A percentile compares a stretch with the other conserved stretches of the same genome.
Conservation (phyloP, 2,797 vertebrate species). For the Eulemur mongoz region DNA sequence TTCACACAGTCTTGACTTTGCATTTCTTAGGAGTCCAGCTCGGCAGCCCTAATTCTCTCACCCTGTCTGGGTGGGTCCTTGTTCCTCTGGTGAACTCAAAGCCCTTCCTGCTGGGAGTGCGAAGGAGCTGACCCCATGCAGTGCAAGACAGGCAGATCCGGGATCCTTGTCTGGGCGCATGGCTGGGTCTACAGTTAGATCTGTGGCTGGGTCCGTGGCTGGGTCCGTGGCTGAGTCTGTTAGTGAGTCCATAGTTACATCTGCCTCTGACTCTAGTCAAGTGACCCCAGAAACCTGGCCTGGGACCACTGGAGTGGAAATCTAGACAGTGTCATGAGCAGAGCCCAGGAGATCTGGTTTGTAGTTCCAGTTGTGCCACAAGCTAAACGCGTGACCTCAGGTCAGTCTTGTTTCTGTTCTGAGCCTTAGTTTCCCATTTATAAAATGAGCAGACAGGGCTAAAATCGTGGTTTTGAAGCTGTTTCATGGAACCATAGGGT, state of each 20-base stretch:
- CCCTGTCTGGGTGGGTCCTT: background rate
- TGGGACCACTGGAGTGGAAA: background rate
- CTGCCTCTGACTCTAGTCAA: background rate
- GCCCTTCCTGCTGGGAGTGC: background rate
- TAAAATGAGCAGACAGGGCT: background rate
- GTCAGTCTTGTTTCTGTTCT: background rate
- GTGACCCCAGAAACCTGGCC: background rate
- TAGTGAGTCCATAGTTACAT: background rate
- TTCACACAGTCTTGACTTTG: background rate
- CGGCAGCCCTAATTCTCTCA: background rate
- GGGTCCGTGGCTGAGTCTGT: background rate
- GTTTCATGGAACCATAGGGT: background rate
- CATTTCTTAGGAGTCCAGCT: conserved; percentile 32
- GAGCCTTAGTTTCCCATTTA: background rate
- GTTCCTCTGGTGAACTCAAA: background rate
- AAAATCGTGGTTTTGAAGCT: background rate
- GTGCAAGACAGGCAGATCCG: background rate
- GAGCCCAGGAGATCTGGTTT: background rate
- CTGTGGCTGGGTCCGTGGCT: background rate
- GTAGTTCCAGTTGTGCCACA: background rate
- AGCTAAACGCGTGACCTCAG: background rate
- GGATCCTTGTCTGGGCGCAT: background rate
- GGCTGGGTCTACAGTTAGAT: background rate
- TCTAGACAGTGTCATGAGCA: background rate
- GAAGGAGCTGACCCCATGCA: background rate